Evolutionary conservation across 2,797 vertebrate species (phyloP).

Genomic region (Atherinosoma microstoma): DNA sequence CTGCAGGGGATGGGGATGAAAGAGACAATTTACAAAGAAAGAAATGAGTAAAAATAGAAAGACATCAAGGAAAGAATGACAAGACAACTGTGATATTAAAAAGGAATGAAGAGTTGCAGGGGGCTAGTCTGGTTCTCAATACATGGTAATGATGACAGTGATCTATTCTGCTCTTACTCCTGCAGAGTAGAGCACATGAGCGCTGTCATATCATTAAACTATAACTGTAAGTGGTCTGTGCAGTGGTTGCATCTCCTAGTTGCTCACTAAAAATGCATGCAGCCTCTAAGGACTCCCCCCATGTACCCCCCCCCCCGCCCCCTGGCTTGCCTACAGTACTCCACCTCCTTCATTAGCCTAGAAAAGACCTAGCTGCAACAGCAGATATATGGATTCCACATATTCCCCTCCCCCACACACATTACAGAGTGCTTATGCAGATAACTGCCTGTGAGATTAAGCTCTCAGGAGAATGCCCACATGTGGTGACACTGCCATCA

Average conservation of each 20-base stretch:
- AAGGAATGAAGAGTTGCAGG: slow-evolving; percentile 14
- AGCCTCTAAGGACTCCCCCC: slow-evolving; percentile 23
- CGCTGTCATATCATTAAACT: slow-evolving; percentile 21
- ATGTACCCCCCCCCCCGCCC: background rate
- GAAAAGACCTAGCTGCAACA: slow-evolving; percentile 39
- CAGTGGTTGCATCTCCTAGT: slow-evolving; percentile 11
- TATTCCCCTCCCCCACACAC: slow-evolving; percentile 47
- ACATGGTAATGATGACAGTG: slow-evolving; percentile 40
- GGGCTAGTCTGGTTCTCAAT: slow-evolving; percentile 26
- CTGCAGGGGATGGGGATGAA: slow-evolving; percentile 20
- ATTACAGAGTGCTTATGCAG: slow-evolving; percentile 60
- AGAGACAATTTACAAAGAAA: slow-evolving; percentile 12
- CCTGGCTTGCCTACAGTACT: background rate
- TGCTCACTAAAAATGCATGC: slow-evolving; percentile 28
- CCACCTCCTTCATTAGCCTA: slow-evolving; percentile 44
- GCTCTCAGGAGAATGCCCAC: slow-evolving; percentile 62
- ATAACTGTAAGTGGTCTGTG: slow-evolving; percentile 10
- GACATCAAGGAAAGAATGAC: slow-evolving; percentile 8
- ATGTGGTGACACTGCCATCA: slow-evolving; percentile 54
- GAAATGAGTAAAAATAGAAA: slow-evolving; percentile 18
- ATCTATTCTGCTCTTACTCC: slow-evolving; percentile 45
- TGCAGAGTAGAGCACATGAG: slow-evolving; percentile 33
- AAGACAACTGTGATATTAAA: slow-evolving; percentile 17
- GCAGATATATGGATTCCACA: slow-evolving; percentile 64
- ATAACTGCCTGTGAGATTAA: slow-evolving; percentile 69